These are phyloP conservation scores for Andricus quercusramuli DNA, from an alignment of 2,888 invertebrate species.

Conservation along the genomic window DNA sequence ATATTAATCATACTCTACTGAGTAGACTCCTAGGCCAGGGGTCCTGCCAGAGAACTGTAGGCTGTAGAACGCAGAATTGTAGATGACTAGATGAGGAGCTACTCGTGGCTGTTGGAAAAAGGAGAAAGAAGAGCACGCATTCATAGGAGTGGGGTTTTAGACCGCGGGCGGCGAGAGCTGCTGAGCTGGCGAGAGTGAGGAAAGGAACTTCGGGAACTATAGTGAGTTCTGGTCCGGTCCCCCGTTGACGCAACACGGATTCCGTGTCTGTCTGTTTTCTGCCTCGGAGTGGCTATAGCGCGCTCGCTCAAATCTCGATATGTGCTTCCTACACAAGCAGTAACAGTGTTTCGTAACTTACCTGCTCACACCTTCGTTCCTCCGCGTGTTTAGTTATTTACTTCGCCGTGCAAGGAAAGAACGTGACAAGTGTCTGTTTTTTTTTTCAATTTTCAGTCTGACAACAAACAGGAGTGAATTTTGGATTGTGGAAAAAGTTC, in stretches of 20 bases:
- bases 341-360: background rate
- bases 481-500: background rate
- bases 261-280: background rate
- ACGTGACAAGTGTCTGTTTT: background rate
- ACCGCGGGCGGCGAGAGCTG: background rate
- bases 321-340: background rate
- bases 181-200: background rate
- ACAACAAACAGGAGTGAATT: background rate
- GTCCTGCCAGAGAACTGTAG: too few relatives aligned
- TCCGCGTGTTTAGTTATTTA: background rate
- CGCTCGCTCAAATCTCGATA: background rate
- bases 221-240: background rate
- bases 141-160: background rate
- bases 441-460: background rate
- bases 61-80: too few relatives aligned
- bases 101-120: too few relatives aligned
- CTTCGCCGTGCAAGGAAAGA: background rate
- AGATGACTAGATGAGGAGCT: too few relatives aligned
- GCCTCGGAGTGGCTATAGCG: background rate
- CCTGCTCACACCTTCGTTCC: background rate
- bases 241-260: background rate
- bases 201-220: background rate
- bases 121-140: constrained; percentile 3
- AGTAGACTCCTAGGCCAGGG: too few relatives aligned
- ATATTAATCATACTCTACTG: too few relatives aligned